Conservation (phyloP, 2,113 vertebrate species). For the Gnathonemus echidnorhynchus region DNA sequence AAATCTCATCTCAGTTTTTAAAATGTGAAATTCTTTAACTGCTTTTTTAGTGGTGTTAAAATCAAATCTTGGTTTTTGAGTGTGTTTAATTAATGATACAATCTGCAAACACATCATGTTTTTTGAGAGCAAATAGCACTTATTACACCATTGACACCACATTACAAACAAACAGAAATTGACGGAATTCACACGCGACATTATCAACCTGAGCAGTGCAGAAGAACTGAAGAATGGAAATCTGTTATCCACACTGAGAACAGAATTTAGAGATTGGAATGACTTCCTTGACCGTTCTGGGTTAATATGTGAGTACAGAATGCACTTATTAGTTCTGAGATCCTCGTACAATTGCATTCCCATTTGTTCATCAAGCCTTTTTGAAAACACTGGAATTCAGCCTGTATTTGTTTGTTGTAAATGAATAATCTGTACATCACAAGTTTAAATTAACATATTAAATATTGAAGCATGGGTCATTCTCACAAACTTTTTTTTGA, state of each 20-base stretch:
- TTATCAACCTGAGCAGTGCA: constrained; percentile 43
- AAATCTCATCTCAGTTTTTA: neutral
- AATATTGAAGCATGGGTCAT: too few relatives aligned
- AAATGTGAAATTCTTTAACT: neutral
- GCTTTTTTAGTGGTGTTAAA: neutral
- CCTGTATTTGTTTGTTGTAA: neutral
- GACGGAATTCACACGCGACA: constrained; percentile 60
- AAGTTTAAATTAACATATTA: too few relatives aligned
- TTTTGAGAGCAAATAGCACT: neutral
- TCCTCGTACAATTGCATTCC: neutral
- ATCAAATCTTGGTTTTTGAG: neutral
- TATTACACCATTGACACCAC: neutral
- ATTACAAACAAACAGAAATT: constrained; percentile 59
- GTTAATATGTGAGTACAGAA: constrained; percentile 48
- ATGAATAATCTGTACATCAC: too few relatives aligned
- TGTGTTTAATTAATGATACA: neutral
- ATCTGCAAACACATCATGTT: neutral
- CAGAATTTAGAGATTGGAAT: constrained; percentile 60
- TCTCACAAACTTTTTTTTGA: too few relatives aligned
- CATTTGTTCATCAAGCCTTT: too few relatives aligned
- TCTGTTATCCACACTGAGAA: constrained; percentile 61
- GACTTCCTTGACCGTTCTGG: neutral
- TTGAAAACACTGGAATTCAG: too few relatives aligned
- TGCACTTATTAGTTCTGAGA: neutral
- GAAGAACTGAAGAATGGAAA: constrained; percentile 60